Evolutionary conservation across 2,797 vertebrate genomes (phyloP), one percentile per base, ranked within the genome.

Genomic region (Falco concolor): DNA sequence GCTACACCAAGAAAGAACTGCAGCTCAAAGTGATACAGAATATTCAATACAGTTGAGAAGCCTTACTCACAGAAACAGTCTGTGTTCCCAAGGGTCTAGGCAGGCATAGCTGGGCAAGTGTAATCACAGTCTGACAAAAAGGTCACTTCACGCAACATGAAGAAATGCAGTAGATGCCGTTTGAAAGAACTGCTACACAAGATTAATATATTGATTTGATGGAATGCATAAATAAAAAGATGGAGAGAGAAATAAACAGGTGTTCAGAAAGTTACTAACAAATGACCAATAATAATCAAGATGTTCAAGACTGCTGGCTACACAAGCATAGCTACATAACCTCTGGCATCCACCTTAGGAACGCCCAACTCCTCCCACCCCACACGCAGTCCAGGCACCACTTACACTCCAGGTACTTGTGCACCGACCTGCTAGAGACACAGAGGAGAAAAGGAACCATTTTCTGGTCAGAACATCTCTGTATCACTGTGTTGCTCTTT

Each of bases 401-500:
- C 19, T 18, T 16, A 32, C 28, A 52, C 2, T 14, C 24, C 4
- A 4, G 13, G 42, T 24, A 60, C 34, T 77, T 14, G 40, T 13
- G 32, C 50, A 30, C 52, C 6, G 21, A 69, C 24, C 50, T 53
- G 36, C 8, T n/a, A 34, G 38, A 75, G 40, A n/a, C 65, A n/a
- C 4, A 0, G 6, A 9, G 18, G 30, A 28, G 27, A n/a, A 53
- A 27, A 40, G 36, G 64, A 67, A 50, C 22, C 4, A 1, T 21
- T 13, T 22, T 2, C 8, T 1, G 23, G 34, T 11, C 68, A 54
- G 52, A 34, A 32, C 53, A 50, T 9, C 45, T n/a, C 57, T 21
- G 0, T 12, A 15, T 13, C 10, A 8, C 15, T 3, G 16, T 2
- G 5, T 1, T 50, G 50, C 21, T 67, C 8, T 38, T 25, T 44